phyloP scores from a whole-genome alignment of 2,797 vertebrate genomes.

The Sylvia borin region DNA sequence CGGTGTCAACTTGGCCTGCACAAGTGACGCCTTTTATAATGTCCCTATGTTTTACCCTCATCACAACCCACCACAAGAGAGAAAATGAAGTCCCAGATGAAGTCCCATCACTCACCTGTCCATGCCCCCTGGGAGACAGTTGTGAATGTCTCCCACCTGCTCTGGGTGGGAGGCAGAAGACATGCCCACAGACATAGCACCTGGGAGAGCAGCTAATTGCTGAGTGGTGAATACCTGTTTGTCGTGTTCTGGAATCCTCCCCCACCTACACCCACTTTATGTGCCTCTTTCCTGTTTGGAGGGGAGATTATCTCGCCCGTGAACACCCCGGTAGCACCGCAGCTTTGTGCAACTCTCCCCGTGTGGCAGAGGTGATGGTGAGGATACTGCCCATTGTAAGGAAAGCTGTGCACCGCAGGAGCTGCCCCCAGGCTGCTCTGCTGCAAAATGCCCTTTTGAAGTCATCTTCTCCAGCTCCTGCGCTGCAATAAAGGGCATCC shows the following conservation, averaged over 20 bases:
- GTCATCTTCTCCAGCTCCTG: not conserved
- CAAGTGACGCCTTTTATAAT: not conserved
- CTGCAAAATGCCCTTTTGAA: not conserved
- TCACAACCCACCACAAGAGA: not conserved
- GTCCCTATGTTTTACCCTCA: not conserved
- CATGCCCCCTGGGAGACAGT: not conserved
- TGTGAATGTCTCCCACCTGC: fast-evolving
- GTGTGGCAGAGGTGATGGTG: not conserved
- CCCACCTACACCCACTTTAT: not conserved
- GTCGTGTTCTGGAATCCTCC: not conserved
- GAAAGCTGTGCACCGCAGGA: not conserved
- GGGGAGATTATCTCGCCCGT: not conserved
- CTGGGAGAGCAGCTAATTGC: not conserved
- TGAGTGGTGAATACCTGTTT: not conserved
- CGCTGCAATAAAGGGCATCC: fast-evolving
- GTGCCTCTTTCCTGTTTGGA: not conserved
- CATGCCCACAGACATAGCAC: fast-evolving
- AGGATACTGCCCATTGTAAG: not conserved
- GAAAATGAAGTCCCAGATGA: not conserved
- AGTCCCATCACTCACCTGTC: not conserved
- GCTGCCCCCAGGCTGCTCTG: not conserved
- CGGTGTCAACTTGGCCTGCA: not conserved
- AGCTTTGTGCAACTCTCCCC: not conserved
- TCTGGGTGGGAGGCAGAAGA: not conserved
- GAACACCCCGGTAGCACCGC: not conserved